phyloP scores from a whole-genome alignment of 2,888 invertebrate genomes.

The Orthonevra nobilis region DNA sequence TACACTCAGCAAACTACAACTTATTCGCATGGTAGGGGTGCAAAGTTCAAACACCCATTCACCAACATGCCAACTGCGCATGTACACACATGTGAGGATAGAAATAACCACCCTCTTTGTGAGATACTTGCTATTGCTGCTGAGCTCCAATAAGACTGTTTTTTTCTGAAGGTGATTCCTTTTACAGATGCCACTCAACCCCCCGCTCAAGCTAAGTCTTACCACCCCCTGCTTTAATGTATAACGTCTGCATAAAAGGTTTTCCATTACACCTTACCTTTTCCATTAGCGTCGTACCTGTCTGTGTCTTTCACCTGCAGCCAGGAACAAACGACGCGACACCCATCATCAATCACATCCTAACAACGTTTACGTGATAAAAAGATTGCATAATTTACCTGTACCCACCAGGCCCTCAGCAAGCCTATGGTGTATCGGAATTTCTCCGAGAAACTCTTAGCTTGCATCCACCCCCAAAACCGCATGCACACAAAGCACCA shows the following conservation, averaged over 20 bases:
- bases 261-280: background rate
- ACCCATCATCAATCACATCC: conserved; percentile 42
- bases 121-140: conserved; percentile 20
- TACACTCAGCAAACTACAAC: conserved; percentile 26
- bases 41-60: background rate
- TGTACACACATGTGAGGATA: conserved; percentile 13
- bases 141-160: conserved; percentile 46
- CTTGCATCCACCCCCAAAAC: too few species aligned
- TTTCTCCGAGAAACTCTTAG: conserved; percentile 25
- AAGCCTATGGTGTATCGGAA: conserved; percentile 65
- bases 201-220: background rate
- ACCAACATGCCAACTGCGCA: conserved; percentile 39
- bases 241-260: background rate
- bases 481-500: too few species aligned
- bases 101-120: background rate
- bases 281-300: background rate
- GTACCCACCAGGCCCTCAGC: conserved; percentile 77
- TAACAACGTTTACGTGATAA: conserved; percentile 61
- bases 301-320: conserved; percentile 7
- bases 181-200: conserved; percentile 13
- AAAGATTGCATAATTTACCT: conserved; percentile 80
- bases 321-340: background rate
- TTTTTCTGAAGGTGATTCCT: conserved; percentile 57
- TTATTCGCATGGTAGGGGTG: background rate
- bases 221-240: too few species aligned